Base-by-base conservation (phyloP, 2,113 vertebrate genomes). In the Heliornis fulica region DNA sequence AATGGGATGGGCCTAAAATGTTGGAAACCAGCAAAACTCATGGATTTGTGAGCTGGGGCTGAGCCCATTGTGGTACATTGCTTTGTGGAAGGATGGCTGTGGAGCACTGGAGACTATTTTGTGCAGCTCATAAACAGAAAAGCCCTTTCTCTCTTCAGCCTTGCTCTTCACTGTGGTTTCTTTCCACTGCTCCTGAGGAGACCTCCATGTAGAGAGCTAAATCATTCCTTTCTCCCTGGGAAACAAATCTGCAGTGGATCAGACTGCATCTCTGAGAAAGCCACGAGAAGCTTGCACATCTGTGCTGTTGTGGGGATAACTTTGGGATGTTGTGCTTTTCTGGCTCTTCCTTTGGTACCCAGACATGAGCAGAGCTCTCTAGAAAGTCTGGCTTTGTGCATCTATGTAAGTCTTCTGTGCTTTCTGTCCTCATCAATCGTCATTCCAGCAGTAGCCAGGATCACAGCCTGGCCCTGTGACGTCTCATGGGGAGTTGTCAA, bases 1-100 rank as follows among this genome's bases (percentile, higher is more conserved):
- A 13, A 9, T 2, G 45, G 69, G 32, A 17, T 38, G 68, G 57
- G 11, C 12, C 28, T 56, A 29, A 40, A 2, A 19, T 28, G 40
- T 6, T 43, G 56, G 23, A 22, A 84, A 41, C 12, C 29, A 45
- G 20, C 29, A 63, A 50, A 46, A 4, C 18, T 15, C 3, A 2
- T 15, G 68, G 38, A 40, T 10, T 5, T 2, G 16, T 4, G 38
- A 4, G n/a, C n/a, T n/a, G n/a, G 0, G 10, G 26, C 15, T 32
- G 51, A 13, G 68, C 43, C 41, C 48, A 32, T n/a, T 7, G 7
- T 36, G 41, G 31, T n/a, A 5, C 0, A 4, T 28, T 53, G 48
- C 46, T n/a, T 32, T 25, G 28, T 22, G 31, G 25, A 16, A 72
- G 29, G 32, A 8, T 8, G 18, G 31, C 70, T 36, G 61, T 50